Evolutionary conservation across 2,888 invertebrate genomes (phyloP).

Genomic region (Cerceris ruficornis): DNA sequence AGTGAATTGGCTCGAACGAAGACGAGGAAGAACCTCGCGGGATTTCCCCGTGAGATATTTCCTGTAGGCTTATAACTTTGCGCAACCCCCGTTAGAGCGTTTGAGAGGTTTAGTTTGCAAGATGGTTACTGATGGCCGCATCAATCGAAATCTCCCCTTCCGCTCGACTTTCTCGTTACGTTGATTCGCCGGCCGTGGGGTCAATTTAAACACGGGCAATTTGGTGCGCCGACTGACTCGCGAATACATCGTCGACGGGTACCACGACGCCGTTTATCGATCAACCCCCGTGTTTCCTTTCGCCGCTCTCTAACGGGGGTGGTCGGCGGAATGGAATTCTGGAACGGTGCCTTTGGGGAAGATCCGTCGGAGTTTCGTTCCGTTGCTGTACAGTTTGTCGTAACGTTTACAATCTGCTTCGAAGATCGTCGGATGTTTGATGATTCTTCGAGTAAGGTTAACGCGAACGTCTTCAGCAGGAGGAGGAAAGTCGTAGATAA

Average conservation of each 20-base stretch:
- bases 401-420: no score
- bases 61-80: conserved; percentile 57
- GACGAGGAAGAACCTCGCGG: conserved; percentile 64
- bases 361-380: no score
- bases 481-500: no score
- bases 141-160: conserved; percentile 27
- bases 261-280: conserved; percentile 23
- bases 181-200: conserved; percentile 34
- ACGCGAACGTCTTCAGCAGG: no score
- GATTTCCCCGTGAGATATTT: conserved; percentile 54
- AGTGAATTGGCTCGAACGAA: conserved; percentile 77
- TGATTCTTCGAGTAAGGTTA: no score
- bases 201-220: conserved; percentile 50
- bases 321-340: no score
- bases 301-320: no score
- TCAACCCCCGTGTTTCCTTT: conserved; percentile 38
- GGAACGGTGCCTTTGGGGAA: no score
- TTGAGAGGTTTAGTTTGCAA: conserved; percentile 42
- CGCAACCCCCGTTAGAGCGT: conserved; percentile 30
- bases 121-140: conserved; percentile 48
- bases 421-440: no score
- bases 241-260: conserved; percentile 10
- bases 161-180: conserved; percentile 39
- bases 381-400: no score
- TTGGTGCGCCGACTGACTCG: conserved; percentile 19